A percentile compares a stretch with the other conserved stretches of the same genome.
Evolutionary conservation across 2,888 invertebrate species (phyloP).

Genomic region (Pheosia tremula): DNA sequence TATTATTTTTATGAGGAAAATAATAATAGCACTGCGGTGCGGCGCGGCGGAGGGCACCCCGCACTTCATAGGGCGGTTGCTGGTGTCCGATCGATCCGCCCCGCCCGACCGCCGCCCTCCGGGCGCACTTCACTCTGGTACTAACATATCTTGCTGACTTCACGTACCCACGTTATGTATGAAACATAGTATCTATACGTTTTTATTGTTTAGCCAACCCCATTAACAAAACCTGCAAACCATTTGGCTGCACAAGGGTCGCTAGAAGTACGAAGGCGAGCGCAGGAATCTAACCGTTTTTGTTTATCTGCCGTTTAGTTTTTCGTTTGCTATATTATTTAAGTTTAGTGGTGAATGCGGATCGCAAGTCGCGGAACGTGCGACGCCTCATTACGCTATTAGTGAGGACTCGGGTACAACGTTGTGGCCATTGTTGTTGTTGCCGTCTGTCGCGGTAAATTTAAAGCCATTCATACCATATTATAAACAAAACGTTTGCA

Average conservation of each 20-base stretch:
- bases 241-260: constrained; percentile 63
- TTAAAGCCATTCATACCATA: constrained; percentile 32
- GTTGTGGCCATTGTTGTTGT: constrained; percentile 55
- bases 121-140: constrained; percentile 69
- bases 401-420: constrained; percentile 47
- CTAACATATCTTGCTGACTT: constrained; percentile 67
- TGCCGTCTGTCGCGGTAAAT: constrained; percentile 44
- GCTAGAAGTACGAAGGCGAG: constrained; percentile 50
- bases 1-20: constrained; percentile 10
- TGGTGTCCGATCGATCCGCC: constrained; percentile 69
- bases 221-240: constrained; percentile 70
- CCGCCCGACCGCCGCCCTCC: constrained; percentile 55
- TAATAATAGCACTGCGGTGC: constrained; percentile 34
- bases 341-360: constrained; percentile 44
- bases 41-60: constrained; percentile 34
- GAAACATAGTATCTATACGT: constrained; percentile 78
- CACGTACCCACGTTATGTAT: constrained; percentile 68
- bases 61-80: constrained; percentile 50
- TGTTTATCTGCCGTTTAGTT: constrained; percentile 38
- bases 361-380: constrained; percentile 43
- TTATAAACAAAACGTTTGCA: constrained; percentile 13
- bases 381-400: constrained; percentile 37
- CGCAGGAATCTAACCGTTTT: constrained; percentile 45
- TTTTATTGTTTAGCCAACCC: constrained; percentile 71
- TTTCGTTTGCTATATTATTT: constrained; percentile 38